Evolutionary conservation across 2,888 invertebrate genomes (phyloP).

Genomic region (Yponomeuta malinellus): DNA sequence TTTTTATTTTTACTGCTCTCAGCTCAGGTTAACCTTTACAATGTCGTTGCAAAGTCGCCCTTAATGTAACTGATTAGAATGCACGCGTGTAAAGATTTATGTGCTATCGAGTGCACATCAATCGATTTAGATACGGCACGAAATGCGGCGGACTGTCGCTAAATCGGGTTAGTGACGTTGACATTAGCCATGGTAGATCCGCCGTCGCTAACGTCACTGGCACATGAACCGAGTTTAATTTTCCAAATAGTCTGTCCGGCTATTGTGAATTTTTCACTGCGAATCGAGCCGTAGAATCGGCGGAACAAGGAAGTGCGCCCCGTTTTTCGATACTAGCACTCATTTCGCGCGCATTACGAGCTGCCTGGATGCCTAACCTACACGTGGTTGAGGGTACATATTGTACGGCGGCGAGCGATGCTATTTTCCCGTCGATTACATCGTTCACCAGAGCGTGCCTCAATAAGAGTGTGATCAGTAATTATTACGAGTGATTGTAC

Average conservation of each 20-base stretch:
- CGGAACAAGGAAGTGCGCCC: not conserved
- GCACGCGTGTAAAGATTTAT: too few species aligned
- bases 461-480: conserved; percentile 38
- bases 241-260: not conserved
- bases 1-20: too few species aligned
- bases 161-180: too few species aligned
- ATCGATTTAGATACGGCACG: too few species aligned
- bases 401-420: not conserved
- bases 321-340: not conserved
- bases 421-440: conserved; percentile 28
- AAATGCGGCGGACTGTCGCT: too few species aligned
- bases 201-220: not conserved
- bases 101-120: too few species aligned
- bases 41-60: too few species aligned
- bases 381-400: not conserved
- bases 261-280: not conserved
- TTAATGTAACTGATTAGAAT: too few species aligned
- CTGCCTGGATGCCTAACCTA: not conserved
- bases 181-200: too few species aligned
- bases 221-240: not conserved
- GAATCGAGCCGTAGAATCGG: not conserved
- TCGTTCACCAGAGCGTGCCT: conserved; percentile 39
- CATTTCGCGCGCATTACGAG: not conserved
- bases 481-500: conserved; percentile 24
- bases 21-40: too few species aligned